Conservation (phyloP, 2,888 invertebrate species). For the Oligia strigilis region DNA sequence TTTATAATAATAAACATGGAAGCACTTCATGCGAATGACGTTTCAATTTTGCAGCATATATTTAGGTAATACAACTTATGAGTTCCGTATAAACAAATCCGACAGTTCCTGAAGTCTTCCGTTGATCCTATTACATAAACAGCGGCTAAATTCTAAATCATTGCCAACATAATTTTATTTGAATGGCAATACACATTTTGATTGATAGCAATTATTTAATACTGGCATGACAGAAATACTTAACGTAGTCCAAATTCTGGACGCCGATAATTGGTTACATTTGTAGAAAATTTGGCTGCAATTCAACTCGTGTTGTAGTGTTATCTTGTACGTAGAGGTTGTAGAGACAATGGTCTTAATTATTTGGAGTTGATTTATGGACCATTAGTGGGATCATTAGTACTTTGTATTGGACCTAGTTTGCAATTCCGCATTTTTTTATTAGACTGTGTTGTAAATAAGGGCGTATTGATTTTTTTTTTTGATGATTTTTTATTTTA, state of each 20-base stretch:
- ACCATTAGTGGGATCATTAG: conserved; percentile 38
- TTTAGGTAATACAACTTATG: conserved; percentile 1
- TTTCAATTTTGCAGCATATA: conserved; percentile 14
- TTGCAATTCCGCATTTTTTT: conserved; percentile 9
- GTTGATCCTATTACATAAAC: conserved; percentile 11
- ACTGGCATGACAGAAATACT: conserved; percentile 43
- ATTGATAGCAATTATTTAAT: conserved; percentile 58
- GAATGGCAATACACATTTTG: conserved; percentile 43
- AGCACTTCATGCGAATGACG: conserved; percentile 15
- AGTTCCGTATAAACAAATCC: conserved; percentile 29
- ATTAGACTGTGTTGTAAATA: not conserved
- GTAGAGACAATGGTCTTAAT: conserved; percentile 30
- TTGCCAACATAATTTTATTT: conserved; percentile 45
- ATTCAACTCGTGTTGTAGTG: conserved; percentile 49
- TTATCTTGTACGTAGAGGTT: conserved; percentile 28
- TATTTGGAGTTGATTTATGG: conserved; percentile 44
- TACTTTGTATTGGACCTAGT: conserved; percentile 21
- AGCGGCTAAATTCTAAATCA: conserved; percentile 17
- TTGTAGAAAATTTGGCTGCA: conserved; percentile 56
- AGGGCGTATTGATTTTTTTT: no score
- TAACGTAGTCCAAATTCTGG: conserved; percentile 34
- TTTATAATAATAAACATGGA: conserved; percentile 11
- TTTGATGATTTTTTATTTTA: no score
- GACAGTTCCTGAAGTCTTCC: conserved; percentile 28
- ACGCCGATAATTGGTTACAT: conserved; percentile 59